Evolutionary conservation across 2,888 invertebrate species (phyloP), one percentile per base, ranked within the genome.

Genomic region (Agonopterix subpropinquella): DNA sequence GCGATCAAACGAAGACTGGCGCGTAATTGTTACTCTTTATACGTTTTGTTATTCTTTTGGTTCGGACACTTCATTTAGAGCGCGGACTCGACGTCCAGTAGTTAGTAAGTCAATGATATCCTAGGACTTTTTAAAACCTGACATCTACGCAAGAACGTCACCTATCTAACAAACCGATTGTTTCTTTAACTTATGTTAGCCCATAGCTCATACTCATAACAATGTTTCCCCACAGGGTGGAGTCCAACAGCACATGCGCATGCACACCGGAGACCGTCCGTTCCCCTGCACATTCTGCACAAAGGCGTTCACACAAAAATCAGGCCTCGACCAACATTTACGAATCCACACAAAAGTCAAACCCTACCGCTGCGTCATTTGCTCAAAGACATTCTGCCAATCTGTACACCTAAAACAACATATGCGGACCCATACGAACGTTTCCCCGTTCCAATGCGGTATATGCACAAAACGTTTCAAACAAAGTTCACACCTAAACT

Each of bases 241-340:
- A 0, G 67, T 86, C 0, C 66, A 71, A 0, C 86, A 84, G 11
- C 86, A 86, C 52, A 80, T 79, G 77, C 48, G 86, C 0, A 77
- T 78, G 75, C 86, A 86, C 55, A 80, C 80, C 0, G 86, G 86
- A 0, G 80, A 80, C 56, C 64, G 81, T 0, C 89, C 89, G 0
- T 89, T 77, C 67, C 53, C 66, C 0, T 89, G 89, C 67, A 69
- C 77, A 0, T 72, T 69, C 61, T 89, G 89, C 50, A 51, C 69
- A 0, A 89, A 89, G 43, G 62, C 82, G 0, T 89, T 89, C 76
- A 85, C 87, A 0, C 89, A 89, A 57, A 88, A 86, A 44, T 82
- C 86, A 0, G 89, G 89, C 0, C 64, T 87, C 0, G 86, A 87
- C 47, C 89, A 89, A 41, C 89, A 89, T 9, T 52, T 80, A 0